Evolutionary conservation across 2,888 invertebrate species (phyloP).

Genomic region (Lordiphosa fenestrarum): DNA sequence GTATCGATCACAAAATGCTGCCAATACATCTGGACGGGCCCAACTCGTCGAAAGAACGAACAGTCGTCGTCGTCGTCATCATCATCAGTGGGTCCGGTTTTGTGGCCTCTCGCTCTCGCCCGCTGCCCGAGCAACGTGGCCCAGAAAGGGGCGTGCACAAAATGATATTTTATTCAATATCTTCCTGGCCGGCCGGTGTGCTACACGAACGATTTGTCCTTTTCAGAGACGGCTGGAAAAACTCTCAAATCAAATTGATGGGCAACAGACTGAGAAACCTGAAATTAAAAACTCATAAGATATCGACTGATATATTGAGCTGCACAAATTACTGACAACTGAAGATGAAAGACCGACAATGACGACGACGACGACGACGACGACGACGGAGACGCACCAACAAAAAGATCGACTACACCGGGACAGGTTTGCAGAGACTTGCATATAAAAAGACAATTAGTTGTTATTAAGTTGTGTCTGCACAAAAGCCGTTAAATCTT

Average conservation of each 20-base stretch:
- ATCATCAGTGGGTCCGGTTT: conserved; percentile 53
- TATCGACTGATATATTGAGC: conserved; percentile 81
- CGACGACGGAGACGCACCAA: not conserved
- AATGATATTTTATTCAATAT: conserved; percentile 80
- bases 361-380: conserved; percentile 12
- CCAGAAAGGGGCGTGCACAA: conserved; percentile 74
- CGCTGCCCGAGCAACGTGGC: not conserved
- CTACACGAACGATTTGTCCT: conserved; percentile 63
- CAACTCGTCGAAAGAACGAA: conserved; percentile 30
- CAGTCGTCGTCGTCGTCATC: conserved; percentile 38
- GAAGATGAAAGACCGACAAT: conserved; percentile 62
- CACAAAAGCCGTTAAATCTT: conserved; percentile 62
- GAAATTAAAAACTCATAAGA: conserved; percentile 81
- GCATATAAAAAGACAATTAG: conserved; percentile 79
- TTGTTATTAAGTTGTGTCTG: conserved; percentile 70
- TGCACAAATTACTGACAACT: conserved; percentile 78
- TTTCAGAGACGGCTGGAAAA: conserved; percentile 65
- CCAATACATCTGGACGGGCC: conserved; percentile 45
- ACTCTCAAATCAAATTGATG: conserved; percentile 78
- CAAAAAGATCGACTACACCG: conserved; percentile 48
- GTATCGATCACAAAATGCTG: conserved; percentile 72
- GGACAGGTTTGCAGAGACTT: conserved; percentile 63
- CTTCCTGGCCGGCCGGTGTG: conserved; percentile 38
- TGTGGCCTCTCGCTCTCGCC: not conserved
- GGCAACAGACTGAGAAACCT: conserved; percentile 62